Conservation (phyloP, 2,888 invertebrate genomes). For the Orthosia cruda region DNA sequence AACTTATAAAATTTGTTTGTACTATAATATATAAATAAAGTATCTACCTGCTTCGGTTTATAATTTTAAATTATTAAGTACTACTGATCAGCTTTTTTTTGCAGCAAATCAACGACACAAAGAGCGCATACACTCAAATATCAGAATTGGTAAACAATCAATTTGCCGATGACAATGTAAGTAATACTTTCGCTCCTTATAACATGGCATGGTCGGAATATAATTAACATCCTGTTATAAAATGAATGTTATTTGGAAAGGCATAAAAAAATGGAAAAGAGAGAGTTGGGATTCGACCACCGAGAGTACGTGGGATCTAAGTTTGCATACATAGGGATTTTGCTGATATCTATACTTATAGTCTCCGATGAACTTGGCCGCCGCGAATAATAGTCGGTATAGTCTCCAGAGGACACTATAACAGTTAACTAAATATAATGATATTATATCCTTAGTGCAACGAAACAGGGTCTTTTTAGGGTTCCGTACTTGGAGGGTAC, state of each 20-base stretch:
- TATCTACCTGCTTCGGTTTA: neutral
- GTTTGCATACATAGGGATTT: too few relatives aligned
- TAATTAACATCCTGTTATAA: neutral
- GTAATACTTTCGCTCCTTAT: conserved; percentile 64
- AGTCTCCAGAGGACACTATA: too few relatives aligned
- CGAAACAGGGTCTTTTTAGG: neutral
- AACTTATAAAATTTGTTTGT: neutral
- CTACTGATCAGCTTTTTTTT: conserved; percentile 63
- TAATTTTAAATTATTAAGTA: neutral
- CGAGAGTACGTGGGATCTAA: too few relatives aligned
- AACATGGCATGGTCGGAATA: neutral
- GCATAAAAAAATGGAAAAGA: neutral
- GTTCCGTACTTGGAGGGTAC: too few relatives aligned
- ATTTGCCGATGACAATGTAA: conserved; percentile 87
- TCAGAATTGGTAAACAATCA: conserved; percentile 86
- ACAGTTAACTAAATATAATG: too few relatives aligned
- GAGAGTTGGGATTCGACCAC: neutral
- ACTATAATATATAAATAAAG: neutral
- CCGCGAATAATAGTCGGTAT: too few relatives aligned
- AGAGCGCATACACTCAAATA: conserved; percentile 89
- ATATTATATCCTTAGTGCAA: neutral
- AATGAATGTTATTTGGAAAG: neutral
- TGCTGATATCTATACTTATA: too few relatives aligned
- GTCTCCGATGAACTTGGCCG: too few relatives aligned
- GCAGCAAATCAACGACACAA: conserved; percentile 91